Evolutionary conservation across 2,888 invertebrate genomes (phyloP).

Genomic region (Nephrotoma guestfalica): DNA sequence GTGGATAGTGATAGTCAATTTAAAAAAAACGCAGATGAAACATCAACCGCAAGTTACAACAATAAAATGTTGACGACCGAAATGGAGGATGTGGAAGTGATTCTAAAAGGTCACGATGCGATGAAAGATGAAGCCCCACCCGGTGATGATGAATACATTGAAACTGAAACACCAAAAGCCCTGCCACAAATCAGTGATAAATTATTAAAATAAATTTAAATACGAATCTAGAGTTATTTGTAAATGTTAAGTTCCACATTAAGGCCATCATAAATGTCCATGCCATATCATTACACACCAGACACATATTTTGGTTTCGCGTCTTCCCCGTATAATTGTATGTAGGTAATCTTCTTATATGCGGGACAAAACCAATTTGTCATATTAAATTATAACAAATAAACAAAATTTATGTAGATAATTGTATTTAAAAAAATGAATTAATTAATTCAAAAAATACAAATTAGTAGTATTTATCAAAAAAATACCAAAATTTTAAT

Average conservation of each 20-base stretch:
- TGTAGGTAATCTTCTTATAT: no score
- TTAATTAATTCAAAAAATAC: not conserved
- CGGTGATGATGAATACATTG: conserved; percentile 16
- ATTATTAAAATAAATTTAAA: not conserved
- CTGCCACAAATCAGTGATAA: conserved; percentile 19
- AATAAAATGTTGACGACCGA: conserved; percentile 10
- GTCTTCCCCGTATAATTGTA: not conserved
- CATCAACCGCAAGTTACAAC: conserved; percentile 1
- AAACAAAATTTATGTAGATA: not conserved
- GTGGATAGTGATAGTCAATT: conserved; percentile 4
- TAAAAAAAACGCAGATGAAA: conserved; percentile 15
- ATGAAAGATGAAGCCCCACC: conserved; percentile 15
- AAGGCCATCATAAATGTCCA: not conserved
- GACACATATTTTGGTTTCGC: not conserved
- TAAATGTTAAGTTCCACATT: not conserved
- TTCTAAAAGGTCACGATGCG: not conserved
- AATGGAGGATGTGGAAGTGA: conserved; percentile 27
- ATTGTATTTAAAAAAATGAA: not conserved
- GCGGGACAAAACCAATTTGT: not conserved
- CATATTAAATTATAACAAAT: not conserved
- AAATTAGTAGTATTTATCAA: not conserved
- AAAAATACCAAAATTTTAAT: not conserved
- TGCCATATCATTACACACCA: not conserved
- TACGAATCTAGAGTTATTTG: not conserved
- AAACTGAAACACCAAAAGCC: conserved; percentile 32